These are phyloP conservation scores for Catocala sponsa DNA, from an alignment of 2,888 invertebrate species.

Conservation along the genomic window DNA sequence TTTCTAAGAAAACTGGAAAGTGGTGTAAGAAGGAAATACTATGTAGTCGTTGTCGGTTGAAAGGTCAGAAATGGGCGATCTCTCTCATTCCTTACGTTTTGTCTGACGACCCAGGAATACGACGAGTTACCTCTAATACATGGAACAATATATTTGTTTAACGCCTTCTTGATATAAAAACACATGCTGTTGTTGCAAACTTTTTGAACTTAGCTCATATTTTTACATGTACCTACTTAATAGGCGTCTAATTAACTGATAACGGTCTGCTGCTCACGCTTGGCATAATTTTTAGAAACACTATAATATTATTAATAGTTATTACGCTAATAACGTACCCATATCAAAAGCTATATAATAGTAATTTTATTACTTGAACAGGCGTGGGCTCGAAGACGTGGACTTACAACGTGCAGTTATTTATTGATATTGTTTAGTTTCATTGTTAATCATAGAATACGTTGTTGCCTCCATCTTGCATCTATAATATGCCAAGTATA, in stretches of 20 bases:
- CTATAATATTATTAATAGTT: constrained; percentile 42
- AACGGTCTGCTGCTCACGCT: constrained; percentile 24
- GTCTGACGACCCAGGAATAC: too few relatives aligned
- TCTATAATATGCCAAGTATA: too few relatives aligned
- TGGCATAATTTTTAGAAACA: constrained; percentile 42
- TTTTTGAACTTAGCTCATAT: background rate
- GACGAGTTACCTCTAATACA: too few relatives aligned
- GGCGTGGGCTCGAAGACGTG: constrained; percentile 46
- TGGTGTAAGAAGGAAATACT: too few relatives aligned
- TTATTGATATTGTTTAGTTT: constrained; percentile 48
- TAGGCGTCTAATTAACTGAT: constrained; percentile 13
- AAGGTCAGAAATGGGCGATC: too few relatives aligned
- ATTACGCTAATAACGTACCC: constrained; percentile 42
- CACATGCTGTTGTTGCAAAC: too few relatives aligned
- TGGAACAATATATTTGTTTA: too few relatives aligned
- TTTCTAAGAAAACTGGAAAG: too few relatives aligned
- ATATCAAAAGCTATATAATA: constrained; percentile 45
- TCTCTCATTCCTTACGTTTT: too few relatives aligned
- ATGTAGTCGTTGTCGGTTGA: too few relatives aligned
- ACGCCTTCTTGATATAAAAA: too few relatives aligned
- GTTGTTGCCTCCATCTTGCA: too few relatives aligned
- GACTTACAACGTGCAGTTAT: constrained; percentile 41
- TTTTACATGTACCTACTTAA: constrained; percentile 1
- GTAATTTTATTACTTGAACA: constrained; percentile 48
- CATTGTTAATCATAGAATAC: constrained; percentile 41